Conservation (phyloP, 2,113 vertebrate species). For the Tautogolabrus adspersus region DNA sequence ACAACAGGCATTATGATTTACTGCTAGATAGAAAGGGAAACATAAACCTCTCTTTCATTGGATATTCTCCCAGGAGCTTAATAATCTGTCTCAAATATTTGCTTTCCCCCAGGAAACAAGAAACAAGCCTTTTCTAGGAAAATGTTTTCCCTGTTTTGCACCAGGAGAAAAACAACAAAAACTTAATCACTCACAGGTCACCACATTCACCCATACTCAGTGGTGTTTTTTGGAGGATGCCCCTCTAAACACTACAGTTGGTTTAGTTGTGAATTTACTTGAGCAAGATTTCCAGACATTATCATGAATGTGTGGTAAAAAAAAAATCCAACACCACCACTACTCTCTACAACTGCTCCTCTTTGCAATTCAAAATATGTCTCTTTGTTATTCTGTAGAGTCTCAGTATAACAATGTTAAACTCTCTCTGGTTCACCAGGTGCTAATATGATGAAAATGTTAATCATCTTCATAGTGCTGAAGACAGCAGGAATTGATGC, state of each 20-base stretch:
- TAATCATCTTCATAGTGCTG: constrained; percentile 49
- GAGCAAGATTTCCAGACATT: not conserved
- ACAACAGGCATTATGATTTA: too few relatives aligned
- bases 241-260: too few relatives aligned
- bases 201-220: not conserved
- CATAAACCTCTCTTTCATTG: too few relatives aligned
- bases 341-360: not conserved
- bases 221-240: too few relatives aligned
- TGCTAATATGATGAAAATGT: constrained; percentile 57
- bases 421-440: constrained; percentile 40
- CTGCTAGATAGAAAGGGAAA: too few relatives aligned
- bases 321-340: not conserved
- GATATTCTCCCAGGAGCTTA: too few relatives aligned
- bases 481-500: constrained; percentile 45
- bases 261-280: not conserved
- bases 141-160: too few relatives aligned
- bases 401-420: constrained; percentile 19
- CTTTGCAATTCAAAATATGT: constrained; percentile 2
- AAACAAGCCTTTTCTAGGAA: too few relatives aligned
- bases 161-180: not conserved
- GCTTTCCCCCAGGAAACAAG: too few relatives aligned
- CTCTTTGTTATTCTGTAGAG: constrained; percentile 16
- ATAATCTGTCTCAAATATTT: too few relatives aligned
- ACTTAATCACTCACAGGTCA: not conserved
- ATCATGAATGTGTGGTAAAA: not conserved